phyloP scores from a whole-genome alignment of 2,113 vertebrate genomes.

The Rhodinocichla rosea region DNA sequence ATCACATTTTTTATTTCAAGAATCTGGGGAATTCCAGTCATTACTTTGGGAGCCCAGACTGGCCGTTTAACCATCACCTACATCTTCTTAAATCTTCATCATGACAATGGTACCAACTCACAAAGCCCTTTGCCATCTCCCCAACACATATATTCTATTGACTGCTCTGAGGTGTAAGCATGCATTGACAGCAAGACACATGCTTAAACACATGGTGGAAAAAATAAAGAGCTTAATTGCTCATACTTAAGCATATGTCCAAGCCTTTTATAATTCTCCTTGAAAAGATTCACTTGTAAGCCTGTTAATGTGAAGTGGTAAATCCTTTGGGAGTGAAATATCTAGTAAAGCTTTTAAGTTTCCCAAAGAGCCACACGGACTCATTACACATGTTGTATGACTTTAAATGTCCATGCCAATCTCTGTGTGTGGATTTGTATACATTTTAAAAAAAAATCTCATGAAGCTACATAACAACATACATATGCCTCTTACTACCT shows the following conservation, averaged over 20 bases:
- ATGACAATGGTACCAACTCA: background rate
- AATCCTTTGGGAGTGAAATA: background rate
- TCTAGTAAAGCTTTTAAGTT: background rate
- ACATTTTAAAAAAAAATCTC: background rate
- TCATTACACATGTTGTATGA: background rate
- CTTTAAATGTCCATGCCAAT: accelerated
- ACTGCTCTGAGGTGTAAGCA: background rate
- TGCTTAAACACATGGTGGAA: background rate
- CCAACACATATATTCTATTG: background rate
- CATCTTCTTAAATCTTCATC: background rate
- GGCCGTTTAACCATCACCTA: background rate
- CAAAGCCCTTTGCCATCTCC: background rate
- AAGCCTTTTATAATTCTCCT: background rate
- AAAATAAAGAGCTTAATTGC: background rate
- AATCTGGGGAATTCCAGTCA: background rate
- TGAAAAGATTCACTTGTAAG: background rate
- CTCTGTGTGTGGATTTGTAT: background rate
- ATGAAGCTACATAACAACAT: background rate
- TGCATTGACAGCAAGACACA: background rate
- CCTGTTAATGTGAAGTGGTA: background rate
- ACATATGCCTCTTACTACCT: background rate
- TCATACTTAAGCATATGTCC: background rate
- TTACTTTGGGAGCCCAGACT: background rate
- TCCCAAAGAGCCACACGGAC: background rate
- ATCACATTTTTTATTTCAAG: background rate